A percentile compares a stretch with the other conserved stretches of the same genome.
Evolutionary conservation across 2,797 vertebrate species (phyloP).

Genomic region (Eptatretus atami): DNA sequence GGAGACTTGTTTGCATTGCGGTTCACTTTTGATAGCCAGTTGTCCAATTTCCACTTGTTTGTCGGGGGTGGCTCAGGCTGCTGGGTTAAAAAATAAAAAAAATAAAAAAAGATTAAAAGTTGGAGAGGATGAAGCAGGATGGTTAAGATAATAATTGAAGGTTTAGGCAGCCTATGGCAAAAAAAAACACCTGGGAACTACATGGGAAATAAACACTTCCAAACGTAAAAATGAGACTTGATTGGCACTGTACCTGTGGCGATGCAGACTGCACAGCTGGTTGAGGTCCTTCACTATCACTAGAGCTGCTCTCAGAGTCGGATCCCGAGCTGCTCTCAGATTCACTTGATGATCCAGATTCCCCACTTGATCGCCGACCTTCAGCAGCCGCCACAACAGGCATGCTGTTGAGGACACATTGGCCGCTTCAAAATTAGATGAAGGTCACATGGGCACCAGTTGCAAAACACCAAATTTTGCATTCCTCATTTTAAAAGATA

Average conservation of each 20-base stretch:
- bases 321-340: slow-evolving; percentile 94
- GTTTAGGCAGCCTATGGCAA: too few species aligned
- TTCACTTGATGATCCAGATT: slow-evolving; percentile 84
- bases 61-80: slow-evolving; percentile 64
- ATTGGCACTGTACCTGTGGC: slow-evolving; percentile 32
- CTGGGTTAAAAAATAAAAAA: slow-evolving; percentile 9
- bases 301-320: slow-evolving; percentile 87
- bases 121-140: too few species aligned
- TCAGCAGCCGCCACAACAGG: slow-evolving; percentile 27
- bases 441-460: too few species aligned
- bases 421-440: too few species aligned
- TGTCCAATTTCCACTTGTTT: slow-evolving; percentile 95
- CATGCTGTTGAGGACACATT: background rate
- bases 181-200: too few species aligned
- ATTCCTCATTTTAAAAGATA: too few species aligned
- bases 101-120: background rate
- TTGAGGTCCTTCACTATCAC: slow-evolving; percentile 82
- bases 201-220: too few species aligned
- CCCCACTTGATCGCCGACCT: slow-evolving; percentile 55
- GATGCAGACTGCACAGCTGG: slow-evolving; percentile 36
- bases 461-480: too few species aligned
- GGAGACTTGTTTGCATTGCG: slow-evolving; percentile 32
- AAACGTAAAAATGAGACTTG: too few species aligned
- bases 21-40: slow-evolving; percentile 81
- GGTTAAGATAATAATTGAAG: too few species aligned